Percentiles rank a stretch among this genome's conserved stretches.
phyloP scores from a whole-genome alignment of 2,888 invertebrate species.

The Sarcophaga carnaria region DNA sequence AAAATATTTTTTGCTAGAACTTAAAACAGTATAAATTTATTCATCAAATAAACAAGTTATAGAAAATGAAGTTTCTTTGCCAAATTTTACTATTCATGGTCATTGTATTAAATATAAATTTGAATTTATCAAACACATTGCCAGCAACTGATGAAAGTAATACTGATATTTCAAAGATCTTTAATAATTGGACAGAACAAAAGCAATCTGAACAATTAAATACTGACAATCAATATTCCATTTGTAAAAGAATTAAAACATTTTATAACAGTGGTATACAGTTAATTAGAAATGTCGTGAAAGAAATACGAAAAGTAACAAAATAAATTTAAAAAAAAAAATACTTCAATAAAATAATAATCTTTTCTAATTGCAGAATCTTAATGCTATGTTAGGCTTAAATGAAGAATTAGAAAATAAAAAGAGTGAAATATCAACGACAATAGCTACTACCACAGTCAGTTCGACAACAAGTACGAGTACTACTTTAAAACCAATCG shows the following conservation, averaged over 20 bases:
- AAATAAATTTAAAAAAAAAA: background rate
- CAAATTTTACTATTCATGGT: background rate
- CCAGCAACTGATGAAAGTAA: too few relatives aligned
- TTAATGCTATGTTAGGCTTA: background rate
- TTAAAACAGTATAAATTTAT: slow-evolving; percentile 1
- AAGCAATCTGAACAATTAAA: background rate
- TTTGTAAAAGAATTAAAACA: background rate
- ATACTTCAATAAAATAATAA: background rate
- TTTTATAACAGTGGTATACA: background rate
- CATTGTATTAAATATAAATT: background rate
- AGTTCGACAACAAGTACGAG: background rate
- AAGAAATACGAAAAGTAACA: background rate
- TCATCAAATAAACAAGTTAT: background rate
- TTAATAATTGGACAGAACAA: background rate
- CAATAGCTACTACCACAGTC: background rate
- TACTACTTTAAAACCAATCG: background rate
- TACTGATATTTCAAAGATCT: too few relatives aligned
- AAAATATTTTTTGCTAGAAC: background rate
- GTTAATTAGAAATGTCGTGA: background rate
- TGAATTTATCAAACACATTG: too few relatives aligned
- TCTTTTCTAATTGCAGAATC: background rate
- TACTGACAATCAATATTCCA: background rate
- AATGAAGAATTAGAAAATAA: background rate
- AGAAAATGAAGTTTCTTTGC: slow-evolving; percentile 6
- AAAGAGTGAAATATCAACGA: background rate